Percentiles rank a stretch among this genome's conserved stretches.
Conservation (phyloP, 2,113 vertebrate species). For the Budorcas taxicolor region DNA sequence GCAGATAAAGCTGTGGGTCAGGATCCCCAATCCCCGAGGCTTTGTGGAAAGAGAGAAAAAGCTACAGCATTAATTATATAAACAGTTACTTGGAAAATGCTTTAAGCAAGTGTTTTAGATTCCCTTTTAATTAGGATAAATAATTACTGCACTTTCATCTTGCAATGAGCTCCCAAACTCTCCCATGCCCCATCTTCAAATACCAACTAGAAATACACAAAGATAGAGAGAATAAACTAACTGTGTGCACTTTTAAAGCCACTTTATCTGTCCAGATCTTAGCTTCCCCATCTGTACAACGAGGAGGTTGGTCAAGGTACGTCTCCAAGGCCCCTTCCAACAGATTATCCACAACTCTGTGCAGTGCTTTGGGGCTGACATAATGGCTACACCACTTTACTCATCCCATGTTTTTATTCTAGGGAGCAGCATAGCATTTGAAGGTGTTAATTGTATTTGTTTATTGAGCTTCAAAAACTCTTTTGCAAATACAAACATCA, state of each 20-base stretch:
- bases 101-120: slow-evolving; percentile 60
- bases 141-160: slow-evolving; percentile 62
- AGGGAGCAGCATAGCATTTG: not conserved
- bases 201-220: slow-evolving; percentile 47
- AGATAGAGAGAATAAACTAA: slow-evolving; percentile 39
- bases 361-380: not conserved
- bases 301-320: not conserved
- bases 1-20: slow-evolving; percentile 53
- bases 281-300: not conserved
- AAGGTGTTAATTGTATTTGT: slow-evolving; percentile 1
- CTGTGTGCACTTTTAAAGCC: slow-evolving; percentile 28
- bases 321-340: not conserved
- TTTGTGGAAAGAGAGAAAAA: slow-evolving; percentile 28
- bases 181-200: slow-evolving; percentile 57
- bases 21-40: slow-evolving; percentile 38
- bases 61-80: slow-evolving; percentile 62
- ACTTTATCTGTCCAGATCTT: slow-evolving; percentile 33
- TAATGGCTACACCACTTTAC: not conserved
- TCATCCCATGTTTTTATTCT: not conserved
- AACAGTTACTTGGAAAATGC: slow-evolving; percentile 56
- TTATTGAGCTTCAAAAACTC: not conserved
- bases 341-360: not conserved
- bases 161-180: slow-evolving; percentile 46
- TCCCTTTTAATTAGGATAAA: slow-evolving; percentile 67
- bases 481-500: not conserved